These are phyloP conservation scores for Cottus gobio DNA, from an alignment of 2,113 vertebrate species.

Conservation along the genomic window DNA sequence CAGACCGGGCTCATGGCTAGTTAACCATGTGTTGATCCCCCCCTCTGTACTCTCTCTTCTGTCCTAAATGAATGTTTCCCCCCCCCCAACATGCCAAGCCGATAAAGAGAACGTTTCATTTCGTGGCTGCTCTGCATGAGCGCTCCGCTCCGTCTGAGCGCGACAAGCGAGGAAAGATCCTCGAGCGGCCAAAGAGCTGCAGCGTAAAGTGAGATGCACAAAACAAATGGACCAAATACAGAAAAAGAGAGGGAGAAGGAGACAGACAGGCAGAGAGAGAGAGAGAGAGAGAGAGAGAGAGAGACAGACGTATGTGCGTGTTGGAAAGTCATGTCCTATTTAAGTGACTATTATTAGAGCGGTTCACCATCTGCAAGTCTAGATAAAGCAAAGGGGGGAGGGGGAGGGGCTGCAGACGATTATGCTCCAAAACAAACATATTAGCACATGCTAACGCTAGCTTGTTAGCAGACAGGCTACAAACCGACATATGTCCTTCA, in stretches of 20 bases:
- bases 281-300: slow-evolving; percentile 5
- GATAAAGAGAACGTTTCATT: slow-evolving; percentile 65
- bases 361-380: slow-evolving; percentile 69
- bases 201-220: slow-evolving; percentile 33
- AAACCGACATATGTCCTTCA: neutral
- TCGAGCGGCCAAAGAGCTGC: slow-evolving; percentile 8
- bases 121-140: slow-evolving; percentile 59
- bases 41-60: neutral
- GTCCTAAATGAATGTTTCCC: slow-evolving; percentile 8
- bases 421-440: slow-evolving; percentile 45
- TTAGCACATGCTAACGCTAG: slow-evolving; percentile 49
- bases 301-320: slow-evolving; percentile 59
- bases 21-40: slow-evolving; percentile 37
- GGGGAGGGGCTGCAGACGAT: slow-evolving; percentile 8
- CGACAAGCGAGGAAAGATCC: slow-evolving; percentile 36
- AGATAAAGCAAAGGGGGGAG: slow-evolving; percentile 41
- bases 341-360: slow-evolving; percentile 73
- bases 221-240: slow-evolving; percentile 28
- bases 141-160: slow-evolving; percentile 39
- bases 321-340: slow-evolving; percentile 70
- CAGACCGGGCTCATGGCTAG: slow-evolving; percentile 28
- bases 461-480: slow-evolving; percentile 19
- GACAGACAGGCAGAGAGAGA: slow-evolving; percentile 6
- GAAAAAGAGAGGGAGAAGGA: neutral
- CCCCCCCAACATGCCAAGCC: slow-evolving; percentile 42